A percentile compares a stretch with the other conserved stretches of the same genome.
Conservation (phyloP, 2,113 vertebrate species). For the Sigmodon hispidus region DNA sequence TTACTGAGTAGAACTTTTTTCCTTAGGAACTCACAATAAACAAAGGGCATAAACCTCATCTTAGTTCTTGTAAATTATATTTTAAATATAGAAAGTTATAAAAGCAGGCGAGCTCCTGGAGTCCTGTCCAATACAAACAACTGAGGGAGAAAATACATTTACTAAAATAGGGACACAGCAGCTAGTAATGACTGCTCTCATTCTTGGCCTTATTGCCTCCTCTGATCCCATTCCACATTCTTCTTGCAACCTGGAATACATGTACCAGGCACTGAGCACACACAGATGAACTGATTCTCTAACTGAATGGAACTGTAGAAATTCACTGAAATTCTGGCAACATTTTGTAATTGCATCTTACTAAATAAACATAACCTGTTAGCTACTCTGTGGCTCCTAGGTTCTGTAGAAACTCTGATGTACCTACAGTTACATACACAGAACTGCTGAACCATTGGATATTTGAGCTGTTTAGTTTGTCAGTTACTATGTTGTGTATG, state of each 20-base stretch:
- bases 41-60: not conserved
- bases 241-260: not conserved
- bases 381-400: not conserved
- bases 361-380: not conserved
- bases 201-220: not conserved
- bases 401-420: slow-evolving; percentile 21
- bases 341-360: not conserved
- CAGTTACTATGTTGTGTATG: not conserved
- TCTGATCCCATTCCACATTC: slow-evolving; percentile 18
- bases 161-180: not conserved
- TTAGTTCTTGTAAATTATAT: not conserved
- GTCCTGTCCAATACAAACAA: not conserved
- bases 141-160: not conserved
- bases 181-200: not conserved
- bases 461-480: not conserved
- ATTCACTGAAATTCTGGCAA: not conserved
- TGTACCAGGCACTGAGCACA: not conserved
- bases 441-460: not conserved
- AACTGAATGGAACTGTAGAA: not conserved
- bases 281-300: not conserved
- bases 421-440: not conserved
- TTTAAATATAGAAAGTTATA: not conserved
- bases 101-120: not conserved
- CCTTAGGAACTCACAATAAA: not conserved
- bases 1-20: not conserved